Base-by-base conservation (phyloP, 2,888 invertebrate species). In the Drosophila fulvimacula region DNA sequence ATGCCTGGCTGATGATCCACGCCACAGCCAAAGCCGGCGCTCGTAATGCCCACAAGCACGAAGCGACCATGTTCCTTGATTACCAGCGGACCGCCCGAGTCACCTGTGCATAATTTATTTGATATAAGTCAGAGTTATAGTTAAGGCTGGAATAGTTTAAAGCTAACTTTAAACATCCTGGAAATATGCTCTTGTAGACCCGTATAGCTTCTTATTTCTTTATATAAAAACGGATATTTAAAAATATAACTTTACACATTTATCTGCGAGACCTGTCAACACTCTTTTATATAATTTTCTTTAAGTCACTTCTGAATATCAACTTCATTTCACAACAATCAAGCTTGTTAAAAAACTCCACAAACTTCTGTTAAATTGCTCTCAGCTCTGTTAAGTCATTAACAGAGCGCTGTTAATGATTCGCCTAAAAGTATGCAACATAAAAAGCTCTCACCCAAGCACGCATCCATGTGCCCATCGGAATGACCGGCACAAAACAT, bases 401-500 rank as follows among this genome's bases (percentile, higher is more conserved):
- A 53, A 58, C 63, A 69, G 55, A 1, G 24, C 15, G 24, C 24
- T 70, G 19, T 59, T 48, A 62, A 19, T 0, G 1, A 0, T 0
- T 48, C 24, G 80, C 87, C 89, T 72, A 59, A 83, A 76, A 79
- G 76, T 82, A 86, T 80, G 82, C 81, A 15, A 51, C n/a, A 48
- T 0, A 15, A 39, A 7, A 19, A 2, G 11, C 2, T 10, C 83
- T 79, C 92, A 95, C 95, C 96, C 87, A 97, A 93, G 79, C 97
- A 97, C 5, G 97, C 97, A 81, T 97, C 97, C 88, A 96, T 96
- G 78, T 96, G 95, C 0, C 97, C 97, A 78, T 96, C 95, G 0
- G 96, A 95, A 88, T 96, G 96, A 9, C 97, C 97, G 0, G 97
- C 97, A 92, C 97, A 97, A 79, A 97, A 95, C 97, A 97, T 97